Base-by-base conservation (phyloP, 1,140 invertebrate genomes). In the Pectinophora gossypiella region DNA sequence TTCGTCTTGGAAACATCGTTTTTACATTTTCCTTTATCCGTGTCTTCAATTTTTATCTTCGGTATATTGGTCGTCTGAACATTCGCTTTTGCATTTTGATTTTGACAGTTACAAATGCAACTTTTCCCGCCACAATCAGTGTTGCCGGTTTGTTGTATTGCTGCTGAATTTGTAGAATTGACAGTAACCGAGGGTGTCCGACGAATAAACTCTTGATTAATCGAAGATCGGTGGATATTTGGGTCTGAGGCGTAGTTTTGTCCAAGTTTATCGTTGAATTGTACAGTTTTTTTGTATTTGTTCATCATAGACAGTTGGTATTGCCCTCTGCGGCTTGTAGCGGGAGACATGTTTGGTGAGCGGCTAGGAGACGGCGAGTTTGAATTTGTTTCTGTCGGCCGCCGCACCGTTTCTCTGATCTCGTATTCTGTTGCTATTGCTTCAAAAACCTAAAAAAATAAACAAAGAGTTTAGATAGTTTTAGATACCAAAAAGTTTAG, bases 351-450 rank as follows among this genome's bases (percentile, higher is more conserved):
- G 19, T 64, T 72, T 0, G 75, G 82, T 1, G 83, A 76, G 18
- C 75, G 54, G 18, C 68, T 71, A 0, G 76, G 78, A 1, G 78
- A 74, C 9, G 67, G 71, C 21, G 61, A 69, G 0, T 76, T 71
- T 22, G 79, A 85, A 27, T 64, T 44, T 0, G 68, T 61, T 49
- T 75, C 59, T 0, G 47, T 58, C 0, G 56, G 67, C 35, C 48
- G 63, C 52, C 64, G 78, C 2, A 50, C 15, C 0, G 65, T 51
- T 3, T 72, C 63, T 55, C 83, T 86, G 15, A 86, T 57, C 63
- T 84, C 83, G 50, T 86, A 86, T 59, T 84, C 83, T 13, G 68
- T 73, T 44, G 83, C 83, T 48, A 86, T 84, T 10, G 83, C 83
- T 74, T 86, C 83, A 23, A 86, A 84, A 2, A 84, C 78, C 82